Base-by-base conservation (phyloP, 2,113 vertebrate species). In the Myodes glareolus region DNA sequence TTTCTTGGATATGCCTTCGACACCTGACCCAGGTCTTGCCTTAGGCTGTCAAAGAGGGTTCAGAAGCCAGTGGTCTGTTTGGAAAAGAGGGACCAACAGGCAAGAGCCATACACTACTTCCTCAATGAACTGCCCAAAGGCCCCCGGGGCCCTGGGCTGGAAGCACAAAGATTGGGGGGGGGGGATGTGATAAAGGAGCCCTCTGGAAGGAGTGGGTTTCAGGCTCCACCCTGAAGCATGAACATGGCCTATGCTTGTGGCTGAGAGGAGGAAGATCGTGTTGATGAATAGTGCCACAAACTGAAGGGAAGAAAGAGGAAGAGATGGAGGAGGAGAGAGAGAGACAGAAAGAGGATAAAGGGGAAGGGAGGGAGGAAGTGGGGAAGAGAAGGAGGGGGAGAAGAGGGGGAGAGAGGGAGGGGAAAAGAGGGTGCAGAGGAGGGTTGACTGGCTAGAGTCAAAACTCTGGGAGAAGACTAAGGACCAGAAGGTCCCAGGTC, bases 171-270 rank as follows among this genome's bases (percentile, higher is more conserved):
- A 58, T 58, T 19, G 42, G 76, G 73, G 63, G 5, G 1, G 39
- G 10, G 0, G 36, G 72, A 61, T 67, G 68, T 19, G 11, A 29
- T 8, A 0, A 21, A 68, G 81, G 87, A 67, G 36, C 0, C 39
- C 4, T 16, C 45, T 5, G 11, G 67, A n/a, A n/a, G 39, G 21
- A 25, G 0, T 2, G 3, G 67, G 31, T 29, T 7, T 0, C 0
- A 16, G 84, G 80, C 61, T 1, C 7, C 39, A 45, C 13, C 55
- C 27, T 63, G 25, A 17, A n/a, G 61, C 55, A 61, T 3, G 86
- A 61, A 8, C 27, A 2, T 0, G 0, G 17, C 25, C 3, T 33
- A 11, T 19, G 50, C 86, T 91, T 36, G 0, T 1, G 17, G 36
- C 52, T n/a, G 7, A 17, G 5, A 52, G 36, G 4, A 42, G 29